Base-by-base conservation (phyloP, 2,113 vertebrate genomes). In the Caretta caretta region DNA sequence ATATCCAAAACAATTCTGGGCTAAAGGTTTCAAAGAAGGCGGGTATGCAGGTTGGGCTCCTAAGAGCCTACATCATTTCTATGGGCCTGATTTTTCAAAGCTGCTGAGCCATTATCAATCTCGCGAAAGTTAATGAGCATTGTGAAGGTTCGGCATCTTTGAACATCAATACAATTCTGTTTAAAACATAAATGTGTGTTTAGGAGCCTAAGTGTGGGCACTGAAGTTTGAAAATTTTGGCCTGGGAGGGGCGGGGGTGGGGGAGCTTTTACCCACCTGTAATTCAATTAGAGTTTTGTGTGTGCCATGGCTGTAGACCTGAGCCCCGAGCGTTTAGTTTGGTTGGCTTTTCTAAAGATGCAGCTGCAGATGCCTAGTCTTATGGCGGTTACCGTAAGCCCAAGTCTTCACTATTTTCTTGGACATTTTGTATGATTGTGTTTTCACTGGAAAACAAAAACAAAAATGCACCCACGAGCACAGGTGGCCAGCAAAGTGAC, bases 331-430 rank as follows among this genome's bases (percentile, higher is more conserved):
- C 91, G 42, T 86, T 90, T 80, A 8, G 93, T 92, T 86, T 88
- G 35, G 19, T 87, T 84, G 76, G 17, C 25, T 22, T 48, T 93
- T 92, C 79, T 94, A 80, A 84, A 87, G 69, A 78, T 80, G 89
- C 87, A 93, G 84, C 89, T 92, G 92, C 86, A 94, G 95, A 88
- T 59, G 92, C 54, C 1, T 3, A 87, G 93, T 90, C 95, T 95
- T 93, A 94, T 82, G 69, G 53, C 42, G 87, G 31, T 94, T 93
- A 94, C 84, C 93, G 83, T 95, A 96, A 96, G 96, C 96, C 93
- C 92, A 96, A 91, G 96, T 95, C 96, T 38, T 93, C 10, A 91
- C 46, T 86, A 56, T 92, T 38, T 83, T 95, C 83, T 96, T 83
- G 49, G 38, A 59, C 50, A 90, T 90, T 79, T 57, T 53, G 48